Evolutionary conservation across 2,797 vertebrate species (phyloP).

Genomic region (Morelia viridis): DNA sequence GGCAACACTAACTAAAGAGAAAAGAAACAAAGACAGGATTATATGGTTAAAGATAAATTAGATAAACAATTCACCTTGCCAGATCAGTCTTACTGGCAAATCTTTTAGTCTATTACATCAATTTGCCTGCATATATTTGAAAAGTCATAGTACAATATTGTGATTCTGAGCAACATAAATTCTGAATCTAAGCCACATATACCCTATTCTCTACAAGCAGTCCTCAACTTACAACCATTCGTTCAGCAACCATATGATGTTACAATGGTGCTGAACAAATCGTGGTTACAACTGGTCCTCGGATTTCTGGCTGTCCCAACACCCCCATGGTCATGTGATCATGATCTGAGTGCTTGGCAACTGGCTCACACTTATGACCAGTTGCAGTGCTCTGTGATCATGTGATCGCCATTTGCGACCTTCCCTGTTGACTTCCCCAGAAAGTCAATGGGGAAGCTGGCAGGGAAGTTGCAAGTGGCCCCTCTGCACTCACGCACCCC

Average conservation of each 20-base stretch:
- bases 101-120: background rate
- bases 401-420: background rate
- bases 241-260: background rate
- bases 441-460: background rate
- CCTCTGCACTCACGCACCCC: background rate
- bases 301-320: background rate
- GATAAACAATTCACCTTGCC: constrained; percentile 18
- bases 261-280: background rate
- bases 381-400: background rate
- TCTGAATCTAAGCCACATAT: background rate
- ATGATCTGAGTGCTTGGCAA: background rate
- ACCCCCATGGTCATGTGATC: background rate
- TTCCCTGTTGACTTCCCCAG: background rate
- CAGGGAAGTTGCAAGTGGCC: background rate
- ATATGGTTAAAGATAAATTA: constrained; percentile 24
- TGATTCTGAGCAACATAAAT: background rate
- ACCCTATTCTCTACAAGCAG: background rate
- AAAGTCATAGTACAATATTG: background rate
- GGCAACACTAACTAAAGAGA: constrained; percentile 88
- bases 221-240: background rate
- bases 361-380: background rate
- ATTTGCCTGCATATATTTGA: background rate
- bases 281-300: background rate
- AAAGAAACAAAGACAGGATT: constrained; percentile 48
- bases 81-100: constrained; percentile 16